Percentiles rank a stretch among this genome's conserved stretches.
Evolutionary conservation across 2,113 vertebrate genomes (phyloP).

Genomic region (Pseudopipra pipra): DNA sequence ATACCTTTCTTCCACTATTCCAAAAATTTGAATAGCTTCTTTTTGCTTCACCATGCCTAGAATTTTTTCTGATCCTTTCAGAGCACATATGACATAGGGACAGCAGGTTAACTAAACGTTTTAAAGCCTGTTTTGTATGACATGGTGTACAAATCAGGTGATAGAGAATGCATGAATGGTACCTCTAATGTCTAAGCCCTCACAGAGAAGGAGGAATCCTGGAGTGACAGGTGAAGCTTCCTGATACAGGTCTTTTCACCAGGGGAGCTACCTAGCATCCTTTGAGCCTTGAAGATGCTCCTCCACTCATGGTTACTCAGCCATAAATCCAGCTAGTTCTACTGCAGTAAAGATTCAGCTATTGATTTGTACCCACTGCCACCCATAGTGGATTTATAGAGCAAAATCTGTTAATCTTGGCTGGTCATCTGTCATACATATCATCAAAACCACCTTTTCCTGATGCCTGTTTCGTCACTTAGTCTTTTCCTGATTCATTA

Average conservation of each 20-base stretch:
- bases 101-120: neutral
- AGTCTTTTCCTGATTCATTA: neutral
- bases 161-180: neutral
- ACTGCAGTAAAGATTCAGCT: neutral
- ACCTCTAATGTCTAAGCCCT: neutral
- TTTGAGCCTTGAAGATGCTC: neutral
- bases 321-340: neutral
- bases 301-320: neutral
- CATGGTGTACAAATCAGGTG: neutral
- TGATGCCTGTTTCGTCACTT: neutral
- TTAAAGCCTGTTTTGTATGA: neutral
- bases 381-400: neutral
- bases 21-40: neutral
- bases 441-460: neutral
- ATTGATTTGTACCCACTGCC: neutral
- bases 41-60: neutral
- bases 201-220: neutral
- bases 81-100: neutral
- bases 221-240: neutral
- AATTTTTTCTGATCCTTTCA: neutral
- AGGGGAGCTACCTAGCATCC: neutral
- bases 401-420: neutral
- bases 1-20: neutral
- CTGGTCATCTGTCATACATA: neutral
- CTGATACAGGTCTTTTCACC: neutral